Evolutionary conservation across 2,113 vertebrate species (phyloP), one percentile per base, ranked within the genome.

Genomic region (Pungitius pungitius): DNA sequence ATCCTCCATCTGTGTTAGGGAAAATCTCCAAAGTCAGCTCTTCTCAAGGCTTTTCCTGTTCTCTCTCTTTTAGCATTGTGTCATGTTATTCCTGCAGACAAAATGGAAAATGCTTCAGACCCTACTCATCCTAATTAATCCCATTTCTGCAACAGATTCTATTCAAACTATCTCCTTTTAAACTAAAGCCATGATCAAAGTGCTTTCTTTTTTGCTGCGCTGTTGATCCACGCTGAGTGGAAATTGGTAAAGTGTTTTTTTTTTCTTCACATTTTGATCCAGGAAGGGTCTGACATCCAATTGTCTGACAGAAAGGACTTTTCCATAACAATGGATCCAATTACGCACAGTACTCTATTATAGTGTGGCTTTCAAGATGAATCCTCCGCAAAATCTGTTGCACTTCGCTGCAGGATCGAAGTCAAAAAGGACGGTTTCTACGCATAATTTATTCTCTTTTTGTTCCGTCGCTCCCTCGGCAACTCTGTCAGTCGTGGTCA

Each of bases 11-110:
- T 75, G 10, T 81, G 59, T 52, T 40, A 76, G 52, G 82, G 80
- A 85, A 88, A 87, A 86, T 81, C 79, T 80, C 83, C 77, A 49
- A 81, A 82, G 89, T 92, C 89, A 90, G 81, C 89, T 90, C 79
- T 84, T 89, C 82, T 81, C 15, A 27, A 79, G 51, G 75, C 78
- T 80, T 73, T 80, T 80, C 70, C 84, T 77, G 73, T 69, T 75
- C 75, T 73, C 79, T 67, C 51, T 75, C 71, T 52, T 78, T 78
- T 83, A 55, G 39, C 75, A 82, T 82, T 54, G 70, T 81, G 82
- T 82, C 77, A 76, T 80, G 78, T 88, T 88, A 64, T 76, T 63
- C 67, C 51, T 83, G 69, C 80, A 77, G 70, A 58, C 51, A 35
- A 82, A 85, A 72, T 86, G 81, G 71, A 80, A 89, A 77, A 60